A percentile compares a stretch with the other conserved stretches of the same genome.
Evolutionary conservation across 2,113 vertebrate species (phyloP).

Genomic region (Grammomys surdaster): DNA sequence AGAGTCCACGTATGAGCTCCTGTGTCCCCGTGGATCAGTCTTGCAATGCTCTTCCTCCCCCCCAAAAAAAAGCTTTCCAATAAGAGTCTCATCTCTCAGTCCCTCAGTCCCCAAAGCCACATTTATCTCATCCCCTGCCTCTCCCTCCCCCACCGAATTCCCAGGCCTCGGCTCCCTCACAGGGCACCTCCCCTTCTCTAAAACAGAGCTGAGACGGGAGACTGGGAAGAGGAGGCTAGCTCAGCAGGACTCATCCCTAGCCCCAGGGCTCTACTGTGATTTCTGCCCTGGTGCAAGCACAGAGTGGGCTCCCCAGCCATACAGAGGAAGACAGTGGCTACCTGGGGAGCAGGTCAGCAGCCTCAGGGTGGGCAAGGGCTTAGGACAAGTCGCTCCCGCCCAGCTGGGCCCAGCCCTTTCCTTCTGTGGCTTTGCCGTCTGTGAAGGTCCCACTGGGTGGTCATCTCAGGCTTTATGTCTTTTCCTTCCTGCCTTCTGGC

Average conservation of each 20-base stretch:
- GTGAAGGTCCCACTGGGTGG: background rate
- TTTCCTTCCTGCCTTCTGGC: background rate
- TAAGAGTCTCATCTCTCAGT: background rate
- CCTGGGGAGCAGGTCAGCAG: background rate
- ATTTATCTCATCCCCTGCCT: background rate
- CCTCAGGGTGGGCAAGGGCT: background rate
- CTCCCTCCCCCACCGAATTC: background rate
- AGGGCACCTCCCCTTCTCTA: background rate
- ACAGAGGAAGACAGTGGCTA: background rate
- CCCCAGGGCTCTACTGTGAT: background rate
- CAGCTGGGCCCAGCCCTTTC: background rate
- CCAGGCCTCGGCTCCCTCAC: background rate
- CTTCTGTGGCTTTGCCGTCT: background rate
- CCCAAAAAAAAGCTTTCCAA: background rate
- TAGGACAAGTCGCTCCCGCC: background rate
- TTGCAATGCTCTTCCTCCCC: background rate
- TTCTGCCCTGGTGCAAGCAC: background rate
- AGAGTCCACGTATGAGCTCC: background rate
- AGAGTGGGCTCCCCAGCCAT: background rate
- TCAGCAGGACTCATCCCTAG: background rate
- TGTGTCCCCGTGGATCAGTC: accelerated
- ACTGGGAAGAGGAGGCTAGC: background rate
- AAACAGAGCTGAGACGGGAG: background rate
- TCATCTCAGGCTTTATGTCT: background rate
- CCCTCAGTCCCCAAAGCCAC: background rate